Evolutionary conservation across 2,888 invertebrate species (phyloP).

Genomic region (Lepas anatifera): DNA sequence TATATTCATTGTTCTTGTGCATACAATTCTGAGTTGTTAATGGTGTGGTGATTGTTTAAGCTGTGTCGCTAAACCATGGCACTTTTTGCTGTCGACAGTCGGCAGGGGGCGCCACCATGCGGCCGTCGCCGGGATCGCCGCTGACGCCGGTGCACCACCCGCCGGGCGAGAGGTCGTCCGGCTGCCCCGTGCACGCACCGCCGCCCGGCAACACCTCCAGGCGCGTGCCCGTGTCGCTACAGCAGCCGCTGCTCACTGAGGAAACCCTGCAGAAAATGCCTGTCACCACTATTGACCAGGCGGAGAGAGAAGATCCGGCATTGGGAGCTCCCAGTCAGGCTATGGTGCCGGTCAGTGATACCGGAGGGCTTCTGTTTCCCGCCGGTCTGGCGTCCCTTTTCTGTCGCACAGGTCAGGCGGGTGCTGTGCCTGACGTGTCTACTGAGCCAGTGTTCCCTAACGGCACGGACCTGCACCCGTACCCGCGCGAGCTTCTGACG

Average conservation of each 20-base stretch:
- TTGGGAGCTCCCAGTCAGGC: not conserved
- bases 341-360: not conserved
- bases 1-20: no score
- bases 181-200: no score
- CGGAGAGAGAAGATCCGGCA: not conserved
- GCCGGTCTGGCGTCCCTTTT: not conserved
- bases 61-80: no score
- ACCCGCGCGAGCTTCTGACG: not conserved
- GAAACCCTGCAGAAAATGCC: not conserved
- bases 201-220: no score
- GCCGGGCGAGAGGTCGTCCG: not conserved
- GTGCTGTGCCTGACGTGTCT: not conserved
- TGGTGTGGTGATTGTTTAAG: no score
- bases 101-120: no score
- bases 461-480: not conserved
- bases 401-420: not conserved
- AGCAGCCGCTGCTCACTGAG: slow-evolving; percentile 1
- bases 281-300: not conserved
- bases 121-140: not conserved
- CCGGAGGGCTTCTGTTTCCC: not conserved
- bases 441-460: no score
- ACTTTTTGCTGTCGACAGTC: no score
- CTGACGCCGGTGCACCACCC: not conserved
- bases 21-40: no score
- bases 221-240: not conserved